Evolutionary conservation across 2,888 invertebrate genomes (phyloP).

Genomic region (Agrilus biguttatus): DNA sequence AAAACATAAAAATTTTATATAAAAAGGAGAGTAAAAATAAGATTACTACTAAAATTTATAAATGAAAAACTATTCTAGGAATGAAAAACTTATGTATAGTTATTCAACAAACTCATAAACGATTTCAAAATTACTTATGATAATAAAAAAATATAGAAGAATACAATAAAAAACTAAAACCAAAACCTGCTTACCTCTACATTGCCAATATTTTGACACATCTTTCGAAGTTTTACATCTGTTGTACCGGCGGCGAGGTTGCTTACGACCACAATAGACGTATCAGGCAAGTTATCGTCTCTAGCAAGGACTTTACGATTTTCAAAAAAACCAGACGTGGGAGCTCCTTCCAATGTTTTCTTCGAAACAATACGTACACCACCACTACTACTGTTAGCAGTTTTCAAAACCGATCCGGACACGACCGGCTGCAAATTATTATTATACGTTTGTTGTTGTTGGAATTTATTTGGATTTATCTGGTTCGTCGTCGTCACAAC

Average conservation of each 20-base stretch:
- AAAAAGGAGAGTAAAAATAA: too few relatives aligned
- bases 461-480: slow-evolving; percentile 1
- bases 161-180: neutral
- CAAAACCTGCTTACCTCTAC: slow-evolving; percentile 29
- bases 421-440: too few relatives aligned
- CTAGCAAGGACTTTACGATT: slow-evolving; percentile 20
- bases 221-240: slow-evolving; percentile 32
- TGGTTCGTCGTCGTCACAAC: neutral
- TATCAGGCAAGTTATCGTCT: slow-evolving; percentile 21
- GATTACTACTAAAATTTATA: too few relatives aligned
- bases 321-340: slow-evolving; percentile 11
- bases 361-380: slow-evolving; percentile 5
- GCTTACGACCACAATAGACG: slow-evolving; percentile 31
- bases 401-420: too few relatives aligned
- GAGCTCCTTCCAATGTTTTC: neutral
- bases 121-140: neutral
- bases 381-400: too few relatives aligned
- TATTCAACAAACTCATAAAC: too few relatives aligned
- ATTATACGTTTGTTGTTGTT: neutral
- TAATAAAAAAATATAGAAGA: neutral
- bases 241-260: slow-evolving; percentile 35
- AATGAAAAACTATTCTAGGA: too few relatives aligned
- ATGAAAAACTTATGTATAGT: too few relatives aligned
- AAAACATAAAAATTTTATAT: too few relatives aligned
- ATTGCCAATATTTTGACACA: slow-evolving; percentile 35